These are phyloP conservation scores for Callocephalon fimbriatum DNA, from an alignment of 2,113 vertebrate species.

Conservation along the genomic window DNA sequence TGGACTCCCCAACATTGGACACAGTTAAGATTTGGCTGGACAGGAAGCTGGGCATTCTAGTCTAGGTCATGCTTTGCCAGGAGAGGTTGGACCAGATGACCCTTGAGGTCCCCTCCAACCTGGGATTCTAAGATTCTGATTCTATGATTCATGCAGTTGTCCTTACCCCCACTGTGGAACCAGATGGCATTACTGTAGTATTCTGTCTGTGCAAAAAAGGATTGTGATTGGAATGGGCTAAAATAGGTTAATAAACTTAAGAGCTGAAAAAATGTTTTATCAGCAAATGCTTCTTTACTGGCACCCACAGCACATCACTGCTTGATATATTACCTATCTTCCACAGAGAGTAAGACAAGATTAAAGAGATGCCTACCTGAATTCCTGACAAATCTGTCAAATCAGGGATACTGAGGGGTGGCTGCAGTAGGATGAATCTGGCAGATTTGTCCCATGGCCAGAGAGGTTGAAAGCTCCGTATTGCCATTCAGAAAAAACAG, in stretches of 20 bases:
- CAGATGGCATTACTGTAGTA: not conserved
- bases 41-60: not conserved
- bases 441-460: not conserved
- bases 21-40: not conserved
- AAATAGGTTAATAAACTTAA: not conserved
- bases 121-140: not conserved
- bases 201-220: not conserved
- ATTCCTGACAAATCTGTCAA: not conserved
- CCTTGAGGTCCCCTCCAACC: not conserved
- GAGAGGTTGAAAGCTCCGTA: not conserved
- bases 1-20: not conserved
- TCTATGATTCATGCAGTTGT: not conserved
- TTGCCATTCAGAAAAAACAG: not conserved
- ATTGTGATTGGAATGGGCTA: not conserved
- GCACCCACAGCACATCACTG: not conserved
- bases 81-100: not conserved
- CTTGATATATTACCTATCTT: not conserved
- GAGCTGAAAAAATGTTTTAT: not conserved
- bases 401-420: not conserved
- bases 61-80: not conserved
- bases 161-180: accelerated
- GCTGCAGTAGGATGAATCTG: not conserved
- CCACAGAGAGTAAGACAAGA: not conserved
- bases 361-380: not conserved
- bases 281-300: not conserved